These are phyloP conservation scores for Podarcis raffonei DNA, from an alignment of 2,113 vertebrate genomes.

Conservation along the genomic window DNA sequence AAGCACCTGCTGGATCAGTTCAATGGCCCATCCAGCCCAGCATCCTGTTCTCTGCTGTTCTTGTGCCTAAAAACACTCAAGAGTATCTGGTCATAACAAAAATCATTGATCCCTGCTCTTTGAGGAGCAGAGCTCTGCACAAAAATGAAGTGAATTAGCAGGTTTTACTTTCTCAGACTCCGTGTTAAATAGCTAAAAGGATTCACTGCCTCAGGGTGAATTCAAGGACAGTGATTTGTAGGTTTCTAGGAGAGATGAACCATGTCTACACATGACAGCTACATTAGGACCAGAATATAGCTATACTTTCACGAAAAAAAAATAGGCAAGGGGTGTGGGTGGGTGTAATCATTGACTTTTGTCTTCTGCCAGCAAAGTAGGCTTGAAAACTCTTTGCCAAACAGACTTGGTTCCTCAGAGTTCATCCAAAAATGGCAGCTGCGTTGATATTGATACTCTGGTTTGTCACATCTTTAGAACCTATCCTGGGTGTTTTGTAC, in stretches of 20 bases:
- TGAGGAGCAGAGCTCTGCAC: not conserved
- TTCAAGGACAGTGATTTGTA: not conserved
- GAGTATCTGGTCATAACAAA: not conserved
- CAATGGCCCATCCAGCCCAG: too few relatives aligned
- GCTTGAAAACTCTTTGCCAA: not conserved
- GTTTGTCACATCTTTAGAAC: not conserved
- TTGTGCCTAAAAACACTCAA: not conserved
- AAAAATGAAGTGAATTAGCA: not conserved
- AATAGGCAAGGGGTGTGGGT: not conserved
- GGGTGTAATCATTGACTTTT: not conserved
- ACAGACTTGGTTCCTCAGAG: not conserved
- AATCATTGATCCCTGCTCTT: not conserved
- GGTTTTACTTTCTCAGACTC: not conserved
- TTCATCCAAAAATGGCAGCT: not conserved
- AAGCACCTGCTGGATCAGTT: too few relatives aligned
- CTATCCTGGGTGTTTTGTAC: not conserved
- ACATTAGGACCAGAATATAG: not conserved
- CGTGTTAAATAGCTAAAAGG: not conserved
- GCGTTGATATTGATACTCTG: not conserved
- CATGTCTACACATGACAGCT: not conserved
- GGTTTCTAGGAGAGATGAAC: not conserved
- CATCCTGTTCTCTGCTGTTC: not conserved
- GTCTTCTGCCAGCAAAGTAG: not conserved
- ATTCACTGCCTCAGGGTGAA: not conserved
- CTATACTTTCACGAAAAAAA: not conserved